Percentiles rank a stretch among this genome's conserved stretches.
These are phyloP conservation scores for Nannobrachium achirus DNA, from an alignment of 2,113 vertebrate species.

Conservation along the genomic window DNA sequence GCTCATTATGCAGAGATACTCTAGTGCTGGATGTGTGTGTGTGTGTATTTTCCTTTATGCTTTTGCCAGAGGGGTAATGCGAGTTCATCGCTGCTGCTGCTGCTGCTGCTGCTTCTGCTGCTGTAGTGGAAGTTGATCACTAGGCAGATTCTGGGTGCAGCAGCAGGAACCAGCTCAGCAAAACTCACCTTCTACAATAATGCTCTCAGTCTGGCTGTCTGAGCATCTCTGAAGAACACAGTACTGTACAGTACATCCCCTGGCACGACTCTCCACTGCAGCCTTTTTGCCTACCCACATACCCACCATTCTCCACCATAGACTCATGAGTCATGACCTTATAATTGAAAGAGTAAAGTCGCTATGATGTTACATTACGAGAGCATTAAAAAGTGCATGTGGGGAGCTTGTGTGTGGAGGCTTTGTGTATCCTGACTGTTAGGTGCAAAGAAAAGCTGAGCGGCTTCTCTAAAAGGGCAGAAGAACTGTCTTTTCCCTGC, in stretches of 20 bases:
- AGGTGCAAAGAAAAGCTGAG: background rate
- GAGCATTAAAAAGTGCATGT: slow-evolving; percentile 36
- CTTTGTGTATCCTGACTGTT: slow-evolving; percentile 28
- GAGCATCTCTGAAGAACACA: slow-evolving; percentile 56
- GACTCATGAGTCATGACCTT: slow-evolving; percentile 76
- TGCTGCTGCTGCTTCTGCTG: background rate
- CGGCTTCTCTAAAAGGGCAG: slow-evolving; percentile 37
- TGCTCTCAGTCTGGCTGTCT: slow-evolving; percentile 53
- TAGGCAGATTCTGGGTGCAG: slow-evolving; percentile 74
- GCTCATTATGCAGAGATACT: slow-evolving; percentile 61
- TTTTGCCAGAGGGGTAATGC: slow-evolving; percentile 39
- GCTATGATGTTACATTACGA: slow-evolving; percentile 47
- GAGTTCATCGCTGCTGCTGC: slow-evolving; percentile 54
- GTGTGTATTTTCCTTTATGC: no score
- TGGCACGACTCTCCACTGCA: slow-evolving; percentile 58
- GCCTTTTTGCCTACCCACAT: slow-evolving; percentile 41
- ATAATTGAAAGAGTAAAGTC: slow-evolving; percentile 77
- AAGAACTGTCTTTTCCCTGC: slow-evolving; percentile 25
- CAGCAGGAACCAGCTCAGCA: slow-evolving; percentile 75
- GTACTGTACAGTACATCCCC: slow-evolving; percentile 45
- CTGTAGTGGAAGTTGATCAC: slow-evolving; percentile 73
- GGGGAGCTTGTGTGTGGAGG: background rate
- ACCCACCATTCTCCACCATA: slow-evolving; percentile 2
- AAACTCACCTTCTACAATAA: slow-evolving; percentile 72
- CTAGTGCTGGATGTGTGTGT: slow-evolving; percentile 26